Percentiles rank a stretch among this genome's conserved stretches.
These are phyloP conservation scores for Lagopus muta DNA, from an alignment of 2,113 vertebrate species.

Conservation along the genomic window DNA sequence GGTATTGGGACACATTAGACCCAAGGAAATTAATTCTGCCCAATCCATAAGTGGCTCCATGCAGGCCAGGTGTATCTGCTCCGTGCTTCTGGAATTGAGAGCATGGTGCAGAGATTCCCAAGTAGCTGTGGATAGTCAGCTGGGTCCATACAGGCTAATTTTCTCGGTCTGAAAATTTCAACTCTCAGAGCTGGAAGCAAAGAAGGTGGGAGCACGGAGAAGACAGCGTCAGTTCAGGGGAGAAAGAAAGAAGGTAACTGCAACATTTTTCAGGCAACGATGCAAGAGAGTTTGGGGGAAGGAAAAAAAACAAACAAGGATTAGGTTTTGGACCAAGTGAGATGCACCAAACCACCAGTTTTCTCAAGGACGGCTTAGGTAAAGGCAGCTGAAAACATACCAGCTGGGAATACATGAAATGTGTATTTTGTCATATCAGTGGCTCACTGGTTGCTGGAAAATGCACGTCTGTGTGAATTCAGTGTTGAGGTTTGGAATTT, in stretches of 20 bases:
- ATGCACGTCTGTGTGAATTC: neutral
- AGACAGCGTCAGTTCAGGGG: constrained; percentile 60
- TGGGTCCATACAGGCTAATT: constrained; percentile 62
- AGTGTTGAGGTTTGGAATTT: neutral
- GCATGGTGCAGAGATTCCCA: constrained; percentile 70
- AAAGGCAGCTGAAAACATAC: neutral
- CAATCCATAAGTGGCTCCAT: constrained; percentile 60
- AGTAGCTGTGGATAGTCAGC: constrained; percentile 52
- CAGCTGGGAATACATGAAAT: neutral
- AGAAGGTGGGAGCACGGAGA: constrained; percentile 69
- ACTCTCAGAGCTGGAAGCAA: constrained; percentile 69
- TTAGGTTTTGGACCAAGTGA: neutral
- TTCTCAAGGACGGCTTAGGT: neutral
- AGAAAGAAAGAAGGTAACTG: constrained; percentile 29
- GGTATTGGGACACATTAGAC: constrained; percentile 41
- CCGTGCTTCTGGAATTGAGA: constrained; percentile 70
- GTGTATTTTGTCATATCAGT: neutral
- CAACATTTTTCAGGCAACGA: constrained; percentile 34
- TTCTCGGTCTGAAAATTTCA: constrained; percentile 67
- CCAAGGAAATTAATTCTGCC: constrained; percentile 62
- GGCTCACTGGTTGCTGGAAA: neutral
- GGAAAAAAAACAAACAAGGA: constrained; percentile 5
- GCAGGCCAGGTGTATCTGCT: constrained; percentile 71
- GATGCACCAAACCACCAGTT: neutral
- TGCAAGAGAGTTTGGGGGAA: neutral